Evolutionary conservation across 2,797 vertebrate genomes (phyloP), one percentile per base, ranked within the genome.

Genomic region (Scarus forsteni): DNA sequence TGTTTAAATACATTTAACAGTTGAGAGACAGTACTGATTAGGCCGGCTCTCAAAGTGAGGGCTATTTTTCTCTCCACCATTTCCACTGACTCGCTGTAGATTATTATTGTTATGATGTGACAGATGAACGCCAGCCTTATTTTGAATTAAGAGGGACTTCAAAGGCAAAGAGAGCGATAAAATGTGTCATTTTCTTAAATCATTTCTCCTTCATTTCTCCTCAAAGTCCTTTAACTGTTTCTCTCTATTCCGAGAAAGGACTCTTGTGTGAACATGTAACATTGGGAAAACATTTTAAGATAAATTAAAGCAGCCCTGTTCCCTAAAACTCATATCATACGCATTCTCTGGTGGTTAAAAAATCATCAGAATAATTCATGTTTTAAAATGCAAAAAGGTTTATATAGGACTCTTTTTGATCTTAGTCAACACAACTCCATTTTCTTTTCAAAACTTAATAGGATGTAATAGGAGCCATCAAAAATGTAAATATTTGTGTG

Each of bases 1-100:
- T 92, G 89, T 94, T 93, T 92, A 93, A 93, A 92, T 93, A 94
- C 88, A 93, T 94, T 93, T 92, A 94, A 93, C 92, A 93, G 91
- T 93, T 92, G 92, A 92, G 91, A 90, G 92, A 89, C 83, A 85
- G 89, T 86, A 86, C 89, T 93, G 91, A 92, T 92, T 91, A 92
- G 83, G 75, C 81, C 39, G 34, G 85, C 84, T 83, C 84, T 72
- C 60, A 54, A 36, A 79, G 75, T 86, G 86, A 86, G 79, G 87
- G 81, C 88, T 79, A 80, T 90, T 88, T 92, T 89, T 89, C 86
- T 90, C 78, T 66, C 73, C 61, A 56, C 48, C 60, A 44, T 84
- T 83, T 80, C 77, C 80, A 60, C 55, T 61, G 81, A 82, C 85
- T 86, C 57, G 85, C 79, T 84, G 69, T 78, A 88, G 81, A 84